Conservation (phyloP, 2,888 invertebrate genomes). For the Cantharis rustica region DNA sequence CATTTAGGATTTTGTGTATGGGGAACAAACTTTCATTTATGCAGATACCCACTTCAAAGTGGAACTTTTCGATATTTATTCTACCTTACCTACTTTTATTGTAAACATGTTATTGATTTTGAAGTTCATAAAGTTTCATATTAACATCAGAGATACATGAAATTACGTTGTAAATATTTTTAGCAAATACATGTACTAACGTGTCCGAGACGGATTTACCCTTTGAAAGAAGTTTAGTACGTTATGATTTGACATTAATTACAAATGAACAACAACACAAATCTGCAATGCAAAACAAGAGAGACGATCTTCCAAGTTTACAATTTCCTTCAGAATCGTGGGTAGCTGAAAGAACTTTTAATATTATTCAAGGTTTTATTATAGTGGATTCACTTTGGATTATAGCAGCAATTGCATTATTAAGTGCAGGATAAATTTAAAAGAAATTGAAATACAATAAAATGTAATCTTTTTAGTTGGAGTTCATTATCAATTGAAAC, state of each 20-base stretch:
- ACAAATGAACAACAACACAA: not conserved
- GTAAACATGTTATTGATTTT: not conserved
- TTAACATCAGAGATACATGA: not conserved
- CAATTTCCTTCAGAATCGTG: constrained; percentile 33
- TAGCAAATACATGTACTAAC: not conserved
- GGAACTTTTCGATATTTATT: not conserved
- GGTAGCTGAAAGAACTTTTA: constrained; percentile 32
- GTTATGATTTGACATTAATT: not conserved
- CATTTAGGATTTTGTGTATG: not conserved
- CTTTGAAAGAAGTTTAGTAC: not conserved
- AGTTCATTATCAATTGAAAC: not conserved
- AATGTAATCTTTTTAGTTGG: not conserved
- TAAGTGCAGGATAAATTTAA: constrained; percentile 37
- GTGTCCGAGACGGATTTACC: not conserved
- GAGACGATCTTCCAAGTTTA: not conserved
- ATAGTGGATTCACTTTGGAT: constrained; percentile 45
- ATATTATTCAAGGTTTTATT: constrained; percentile 36
- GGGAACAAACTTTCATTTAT: not conserved
- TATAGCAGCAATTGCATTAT: constrained; percentile 41
- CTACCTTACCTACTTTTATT: not conserved
- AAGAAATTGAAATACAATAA: not conserved
- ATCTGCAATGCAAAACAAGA: not conserved
- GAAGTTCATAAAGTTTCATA: not conserved
- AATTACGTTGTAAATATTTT: not conserved
- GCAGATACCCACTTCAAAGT: not conserved